phyloP scores from a whole-genome alignment of 2,888 invertebrate species.

The Apodemia duryi region DNA sequence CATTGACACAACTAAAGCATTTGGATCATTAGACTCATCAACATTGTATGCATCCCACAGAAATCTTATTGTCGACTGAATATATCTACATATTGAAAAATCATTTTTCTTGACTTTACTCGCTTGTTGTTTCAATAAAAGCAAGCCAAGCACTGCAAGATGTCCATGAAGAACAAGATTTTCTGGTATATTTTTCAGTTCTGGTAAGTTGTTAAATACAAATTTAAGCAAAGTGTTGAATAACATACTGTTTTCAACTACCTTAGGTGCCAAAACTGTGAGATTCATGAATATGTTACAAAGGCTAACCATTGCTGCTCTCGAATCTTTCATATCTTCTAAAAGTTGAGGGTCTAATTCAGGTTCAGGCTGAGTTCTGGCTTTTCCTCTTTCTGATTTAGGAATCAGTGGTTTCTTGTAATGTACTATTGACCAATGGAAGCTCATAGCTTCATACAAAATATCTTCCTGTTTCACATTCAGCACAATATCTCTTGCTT shows the following conservation, averaged over 20 bases:
- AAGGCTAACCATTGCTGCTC: conserved; percentile 90
- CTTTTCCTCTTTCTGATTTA: conserved; percentile 87
- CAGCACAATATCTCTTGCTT: conserved; percentile 88
- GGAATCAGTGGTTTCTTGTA: conserved; percentile 91
- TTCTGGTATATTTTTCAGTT: conserved; percentile 89
- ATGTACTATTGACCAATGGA: conserved; percentile 93
- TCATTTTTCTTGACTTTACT: conserved; percentile 92
- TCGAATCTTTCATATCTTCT: conserved; percentile 91
- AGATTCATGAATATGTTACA: conserved; percentile 96
- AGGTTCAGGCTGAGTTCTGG: conserved; percentile 86
- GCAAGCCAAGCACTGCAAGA: conserved; percentile 88
- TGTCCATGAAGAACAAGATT: conserved; percentile 93
- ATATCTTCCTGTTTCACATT: conserved; percentile 89
- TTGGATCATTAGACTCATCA: conserved; percentile 92
- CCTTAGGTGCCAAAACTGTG: conserved; percentile 90
- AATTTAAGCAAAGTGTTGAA: conserved; percentile 91
- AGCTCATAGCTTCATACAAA: conserved; percentile 87
- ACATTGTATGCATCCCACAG: conserved; percentile 95
- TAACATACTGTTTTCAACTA: conserved; percentile 87
- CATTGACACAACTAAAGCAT: conserved; percentile 89
- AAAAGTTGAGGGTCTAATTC: conserved; percentile 85
- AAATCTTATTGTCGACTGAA: conserved; percentile 93
- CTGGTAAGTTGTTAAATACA: conserved; percentile 90
- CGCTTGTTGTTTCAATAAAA: conserved; percentile 90
- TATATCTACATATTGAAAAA: conserved; percentile 92